Evolutionary conservation across 2,113 vertebrate species (phyloP), one percentile per base, ranked within the genome.

Genomic region (Rallus limicola): DNA sequence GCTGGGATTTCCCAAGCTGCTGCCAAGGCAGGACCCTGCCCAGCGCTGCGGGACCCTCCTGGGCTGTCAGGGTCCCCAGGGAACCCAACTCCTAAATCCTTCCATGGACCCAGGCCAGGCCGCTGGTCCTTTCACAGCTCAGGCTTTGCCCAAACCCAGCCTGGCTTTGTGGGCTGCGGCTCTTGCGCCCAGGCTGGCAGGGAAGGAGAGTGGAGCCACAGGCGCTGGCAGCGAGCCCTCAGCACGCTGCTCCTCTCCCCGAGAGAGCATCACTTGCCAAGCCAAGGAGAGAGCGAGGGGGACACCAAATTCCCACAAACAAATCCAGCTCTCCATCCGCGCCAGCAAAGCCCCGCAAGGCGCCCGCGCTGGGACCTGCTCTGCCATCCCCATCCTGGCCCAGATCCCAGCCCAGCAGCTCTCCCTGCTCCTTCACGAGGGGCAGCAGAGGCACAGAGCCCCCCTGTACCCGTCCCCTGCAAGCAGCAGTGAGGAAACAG

Each of bases 1-100:
- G 65, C 65, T 42, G 82, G 84, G 84, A 89, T 86, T 82, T 87
- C 87, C 96, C 34, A 8, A 86, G 81, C 80, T 86, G 81, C 81
- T 94, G 81, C 87, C 93, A 92, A 84, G 56, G 70, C 58, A 88
- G 25, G 76, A 13, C 68, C 46, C 44, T 80, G 55, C 65, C 88
- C 88, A 8, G 59, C 56, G 82, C 58, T 74, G 78, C 4, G 65
- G 84, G 85, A 91, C 92, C 85, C 74, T 75, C 76, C 69, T 10
- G 48, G 82, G 71, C 83, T 86, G 76, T 53, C 86, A 76, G 79
- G 25, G 69, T 8, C 71, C 53, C 46, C 33, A 84, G 84, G 60
- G 69, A 92, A 44, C 52, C 55, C 9, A 0, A 40, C 4, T 67
- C 80, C 72, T 65, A 28, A 81, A 91, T 50, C 65, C 65, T 71